Base-by-base conservation (phyloP, 1,140 invertebrate species). In the Euwallacea fornicatus region DNA sequence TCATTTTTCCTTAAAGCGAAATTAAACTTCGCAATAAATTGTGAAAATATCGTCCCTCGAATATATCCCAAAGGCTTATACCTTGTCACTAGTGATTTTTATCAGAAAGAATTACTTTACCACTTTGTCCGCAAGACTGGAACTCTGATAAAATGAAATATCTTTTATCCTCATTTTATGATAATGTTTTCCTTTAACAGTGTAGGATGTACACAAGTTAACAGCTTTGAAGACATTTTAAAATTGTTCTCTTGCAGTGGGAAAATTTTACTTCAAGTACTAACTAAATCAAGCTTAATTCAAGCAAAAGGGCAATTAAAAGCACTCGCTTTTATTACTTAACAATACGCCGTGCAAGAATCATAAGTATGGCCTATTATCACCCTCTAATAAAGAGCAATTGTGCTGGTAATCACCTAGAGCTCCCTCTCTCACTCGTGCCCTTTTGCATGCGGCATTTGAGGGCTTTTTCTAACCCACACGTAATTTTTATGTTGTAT, bases 21-120 rank as follows among this genome's bases (percentile, higher is more conserved):
- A 66, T 68, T 59, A 68, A 68, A 60, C 42, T 68, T 41, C n/a
- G 2, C 66, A 59, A 68, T 68, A 68, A 68, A 68, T 59, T 55
- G 43, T 16, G 44, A 62, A 61, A 62, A 62, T 64, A 47, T 47
- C 54, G 11, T 68, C 33, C 42, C 8, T 44, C 42, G 41, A 33
- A 68, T 68, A 68, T 68, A 68, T 68, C 55, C 66, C 46, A 59
- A 47, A 68, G 47, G 66, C 66, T 68, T 68, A 59, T 68, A 68
- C 42, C 66, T 68, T 68, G 66, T 68, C 66, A 68, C 55, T 60
- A 68, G n/a, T 59, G 56, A 68, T 68, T 68, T 68, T 68, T 60
- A 68, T 59, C 66, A 68, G 43, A 56, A 68, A 68, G 66, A 68
- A 68, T 68, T 68, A 68, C 66, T 68, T 68, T 68, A 16, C 66